phyloP scores from a whole-genome alignment of 1,140 invertebrate species.

The Drosophila bifasciata region DNA sequence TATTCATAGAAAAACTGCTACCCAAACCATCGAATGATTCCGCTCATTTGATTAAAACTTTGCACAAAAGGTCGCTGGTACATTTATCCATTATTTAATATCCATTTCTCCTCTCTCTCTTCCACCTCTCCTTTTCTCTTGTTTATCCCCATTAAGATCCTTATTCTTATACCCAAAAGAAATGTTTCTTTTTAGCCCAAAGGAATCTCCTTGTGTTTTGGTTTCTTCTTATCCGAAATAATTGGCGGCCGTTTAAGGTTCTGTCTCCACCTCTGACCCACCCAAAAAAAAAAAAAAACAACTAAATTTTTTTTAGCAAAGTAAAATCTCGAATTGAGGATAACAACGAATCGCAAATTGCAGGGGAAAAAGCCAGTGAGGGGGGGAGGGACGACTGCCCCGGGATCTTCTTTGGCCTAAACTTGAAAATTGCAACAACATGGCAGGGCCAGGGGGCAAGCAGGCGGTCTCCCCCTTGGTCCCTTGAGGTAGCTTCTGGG shows the following conservation, averaged over 20 bases:
- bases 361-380: conserved; percentile 15
- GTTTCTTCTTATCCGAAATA: conserved; percentile 22
- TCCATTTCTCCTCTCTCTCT: too few relatives aligned
- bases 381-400: not conserved
- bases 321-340: conserved; percentile 18
- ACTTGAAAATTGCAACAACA: conserved; percentile 66
- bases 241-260: conserved; percentile 42
- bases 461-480: not conserved
- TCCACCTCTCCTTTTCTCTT: too few relatives aligned
- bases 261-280: conserved; percentile 14
- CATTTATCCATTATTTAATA: too few relatives aligned
- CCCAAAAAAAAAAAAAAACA: conserved; percentile 12
- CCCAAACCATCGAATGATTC: too few relatives aligned
- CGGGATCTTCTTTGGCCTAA: conserved; percentile 28
- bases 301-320: conserved; percentile 12
- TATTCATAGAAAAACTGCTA: too few relatives aligned
- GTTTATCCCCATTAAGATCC: too few relatives aligned
- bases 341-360: conserved; percentile 54
- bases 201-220: conserved; percentile 3
- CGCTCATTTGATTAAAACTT: too few relatives aligned
- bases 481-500: too few relatives aligned
- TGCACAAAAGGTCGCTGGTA: too few relatives aligned
- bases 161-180: not conserved
- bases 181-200: not conserved
- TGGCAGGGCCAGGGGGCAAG: conserved; percentile 10